A percentile compares a stretch with the other conserved stretches of the same genome.
These are phyloP conservation scores for Limonius californicus DNA, from an alignment of 1,140 invertebrate genomes.

Conservation along the genomic window DNA sequence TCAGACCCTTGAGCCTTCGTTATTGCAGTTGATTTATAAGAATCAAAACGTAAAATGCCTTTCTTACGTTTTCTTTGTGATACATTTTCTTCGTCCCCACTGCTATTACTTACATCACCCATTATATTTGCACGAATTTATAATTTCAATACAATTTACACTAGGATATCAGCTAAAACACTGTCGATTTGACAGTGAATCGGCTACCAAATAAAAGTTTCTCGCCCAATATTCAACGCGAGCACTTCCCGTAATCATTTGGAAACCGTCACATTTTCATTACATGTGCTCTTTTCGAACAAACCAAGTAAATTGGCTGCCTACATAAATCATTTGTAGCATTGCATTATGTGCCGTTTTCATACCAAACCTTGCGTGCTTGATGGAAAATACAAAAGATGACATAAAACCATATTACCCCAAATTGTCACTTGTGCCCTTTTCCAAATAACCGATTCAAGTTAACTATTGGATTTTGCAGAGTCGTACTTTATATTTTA, in stretches of 20 bases:
- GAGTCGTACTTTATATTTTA: no score
- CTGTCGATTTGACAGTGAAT: neutral
- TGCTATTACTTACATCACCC: no score
- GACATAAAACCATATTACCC: neutral
- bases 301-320: neutral
- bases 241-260: no score
- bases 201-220: neutral
- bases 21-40: no score
- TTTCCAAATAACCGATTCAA: slow-evolving; percentile 11
- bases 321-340: neutral
- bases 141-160: neutral
- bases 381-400: neutral
- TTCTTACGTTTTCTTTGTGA: no score
- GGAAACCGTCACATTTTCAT: no score
- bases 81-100: no score
- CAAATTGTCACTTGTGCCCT: slow-evolving; percentile 4
- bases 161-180: neutral
- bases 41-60: no score
- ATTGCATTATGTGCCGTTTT: neutral
- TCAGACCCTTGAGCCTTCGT: no score
- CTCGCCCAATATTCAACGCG: no score
- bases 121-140: no score
- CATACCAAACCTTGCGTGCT: neutral
- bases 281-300: slow-evolving; percentile 1
- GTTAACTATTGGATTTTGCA: no score